Percentiles rank a stretch among this genome's conserved stretches.
Conservation (phyloP, 1,140 invertebrate genomes). For the Bombus confusus region DNA sequence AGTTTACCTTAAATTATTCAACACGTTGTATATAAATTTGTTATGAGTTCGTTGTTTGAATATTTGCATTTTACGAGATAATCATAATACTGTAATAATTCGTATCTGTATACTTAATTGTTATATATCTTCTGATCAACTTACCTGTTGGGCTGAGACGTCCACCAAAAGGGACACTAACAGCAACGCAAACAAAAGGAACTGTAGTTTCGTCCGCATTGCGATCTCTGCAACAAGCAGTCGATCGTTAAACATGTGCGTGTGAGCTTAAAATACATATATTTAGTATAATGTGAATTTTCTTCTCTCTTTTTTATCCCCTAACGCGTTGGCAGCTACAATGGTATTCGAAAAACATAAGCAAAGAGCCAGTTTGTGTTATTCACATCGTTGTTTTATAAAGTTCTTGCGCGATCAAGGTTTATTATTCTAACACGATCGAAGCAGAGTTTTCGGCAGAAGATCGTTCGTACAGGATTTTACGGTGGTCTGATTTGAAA, state of each 20-base stretch:
- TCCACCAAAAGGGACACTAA: constrained; percentile 66
- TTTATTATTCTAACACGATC: background rate
- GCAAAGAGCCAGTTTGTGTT: no score
- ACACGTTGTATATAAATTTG: background rate
- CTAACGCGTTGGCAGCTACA: background rate
- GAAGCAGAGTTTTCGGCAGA: background rate
- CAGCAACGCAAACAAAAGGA: constrained; percentile 66
- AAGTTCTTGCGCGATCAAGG: background rate
- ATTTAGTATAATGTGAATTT: background rate
- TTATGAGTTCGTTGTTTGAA: background rate
- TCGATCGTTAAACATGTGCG: constrained; percentile 22
- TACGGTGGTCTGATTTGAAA: background rate
- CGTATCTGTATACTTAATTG: background rate
- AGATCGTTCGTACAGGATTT: background rate
- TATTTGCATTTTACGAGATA: background rate
- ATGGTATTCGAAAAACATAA: no score
- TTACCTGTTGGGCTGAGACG: constrained; percentile 69
- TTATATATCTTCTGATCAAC: background rate
- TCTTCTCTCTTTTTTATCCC: background rate
- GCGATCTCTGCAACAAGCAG: constrained; percentile 64
- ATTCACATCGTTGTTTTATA: background rate
- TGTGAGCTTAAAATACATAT: background rate
- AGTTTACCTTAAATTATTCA: background rate
- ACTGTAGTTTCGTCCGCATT: constrained; percentile 70
- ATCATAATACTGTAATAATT: background rate